Conservation (phyloP, 1,140 invertebrate genomes). For the Hyposmocoma kahamanoa region DNA sequence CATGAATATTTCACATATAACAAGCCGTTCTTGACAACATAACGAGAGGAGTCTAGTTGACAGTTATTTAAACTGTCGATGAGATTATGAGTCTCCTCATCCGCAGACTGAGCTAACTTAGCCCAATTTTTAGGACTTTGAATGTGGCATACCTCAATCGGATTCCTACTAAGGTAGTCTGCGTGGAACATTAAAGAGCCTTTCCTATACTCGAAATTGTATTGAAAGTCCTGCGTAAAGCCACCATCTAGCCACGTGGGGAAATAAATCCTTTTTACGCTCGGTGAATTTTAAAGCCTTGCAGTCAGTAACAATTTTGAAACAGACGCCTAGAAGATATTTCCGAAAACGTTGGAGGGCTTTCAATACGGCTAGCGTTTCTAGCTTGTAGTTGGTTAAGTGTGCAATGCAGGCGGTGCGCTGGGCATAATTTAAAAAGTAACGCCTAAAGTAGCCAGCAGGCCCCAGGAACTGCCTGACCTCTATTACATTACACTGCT, state of each 20-base stretch:
- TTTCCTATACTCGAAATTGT: too few relatives aligned
- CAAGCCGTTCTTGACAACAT: too few relatives aligned
- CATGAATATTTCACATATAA: too few relatives aligned
- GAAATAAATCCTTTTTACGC: neutral
- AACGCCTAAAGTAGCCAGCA: neutral
- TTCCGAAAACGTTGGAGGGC: neutral
- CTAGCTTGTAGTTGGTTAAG: neutral
- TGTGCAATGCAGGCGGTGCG: neutral
- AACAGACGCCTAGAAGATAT: neutral
- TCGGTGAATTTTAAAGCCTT: neutral
- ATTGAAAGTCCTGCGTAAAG: too few relatives aligned
- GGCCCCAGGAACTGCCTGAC: constrained; percentile 30
- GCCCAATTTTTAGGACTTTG: too few relatives aligned
- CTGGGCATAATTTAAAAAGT: constrained; percentile 9
- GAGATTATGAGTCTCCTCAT: too few relatives aligned
- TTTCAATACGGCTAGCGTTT: neutral
- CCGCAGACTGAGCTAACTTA: too few relatives aligned
- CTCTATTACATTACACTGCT: constrained; percentile 28
- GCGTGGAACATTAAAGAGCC: too few relatives aligned
- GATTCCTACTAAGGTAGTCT: too few relatives aligned
- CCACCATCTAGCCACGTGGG: neutral
- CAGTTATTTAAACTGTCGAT: too few relatives aligned
- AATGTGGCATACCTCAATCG: too few relatives aligned
- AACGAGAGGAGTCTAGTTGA: too few relatives aligned
- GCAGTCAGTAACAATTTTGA: neutral